Evolutionary conservation across 2,888 invertebrate genomes (phyloP).

Genomic region (Pandemis cinnamomeana): DNA sequence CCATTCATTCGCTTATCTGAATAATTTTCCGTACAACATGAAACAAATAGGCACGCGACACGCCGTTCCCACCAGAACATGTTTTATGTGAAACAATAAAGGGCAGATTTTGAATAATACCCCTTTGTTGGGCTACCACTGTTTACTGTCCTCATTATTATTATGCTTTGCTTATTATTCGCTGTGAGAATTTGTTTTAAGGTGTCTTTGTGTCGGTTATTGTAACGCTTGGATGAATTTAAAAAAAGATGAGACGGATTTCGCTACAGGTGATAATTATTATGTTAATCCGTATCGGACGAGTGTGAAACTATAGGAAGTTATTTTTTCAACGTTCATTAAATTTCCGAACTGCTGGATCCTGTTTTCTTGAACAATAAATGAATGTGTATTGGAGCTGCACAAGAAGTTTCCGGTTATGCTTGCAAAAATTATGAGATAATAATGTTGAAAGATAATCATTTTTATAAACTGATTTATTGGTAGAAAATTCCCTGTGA

Average conservation of each 20-base stretch:
- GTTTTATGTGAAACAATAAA: constrained; percentile 78
- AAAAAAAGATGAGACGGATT: background rate
- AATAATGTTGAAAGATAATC: constrained; percentile 30
- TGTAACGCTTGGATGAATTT: background rate
- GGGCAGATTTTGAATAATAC: constrained; percentile 78
- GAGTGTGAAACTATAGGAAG: no score
- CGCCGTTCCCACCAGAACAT: constrained; percentile 73
- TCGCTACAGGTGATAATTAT: background rate
- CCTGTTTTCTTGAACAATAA: background rate
- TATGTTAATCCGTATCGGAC: no score
- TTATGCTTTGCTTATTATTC: constrained; percentile 55
- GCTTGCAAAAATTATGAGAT: constrained; percentile 8
- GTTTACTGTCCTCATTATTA: constrained; percentile 68
- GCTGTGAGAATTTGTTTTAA: constrained; percentile 47
- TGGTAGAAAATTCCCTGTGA: constrained; percentile 53
- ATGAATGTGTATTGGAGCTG: background rate
- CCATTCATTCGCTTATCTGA: constrained; percentile 81
- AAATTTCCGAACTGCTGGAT: no score
- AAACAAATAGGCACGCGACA: constrained; percentile 76
- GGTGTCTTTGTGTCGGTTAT: constrained; percentile 2
- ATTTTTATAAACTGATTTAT: constrained; percentile 64
- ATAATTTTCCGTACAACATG: constrained; percentile 79
- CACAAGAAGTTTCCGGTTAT: background rate
- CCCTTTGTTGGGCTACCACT: constrained; percentile 67
- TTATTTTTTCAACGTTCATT: no score